Evolutionary conservation across 2,888 invertebrate genomes (phyloP), one percentile per base, ranked within the genome.

Genomic region (Hirtodrosophila cameraria): DNA sequence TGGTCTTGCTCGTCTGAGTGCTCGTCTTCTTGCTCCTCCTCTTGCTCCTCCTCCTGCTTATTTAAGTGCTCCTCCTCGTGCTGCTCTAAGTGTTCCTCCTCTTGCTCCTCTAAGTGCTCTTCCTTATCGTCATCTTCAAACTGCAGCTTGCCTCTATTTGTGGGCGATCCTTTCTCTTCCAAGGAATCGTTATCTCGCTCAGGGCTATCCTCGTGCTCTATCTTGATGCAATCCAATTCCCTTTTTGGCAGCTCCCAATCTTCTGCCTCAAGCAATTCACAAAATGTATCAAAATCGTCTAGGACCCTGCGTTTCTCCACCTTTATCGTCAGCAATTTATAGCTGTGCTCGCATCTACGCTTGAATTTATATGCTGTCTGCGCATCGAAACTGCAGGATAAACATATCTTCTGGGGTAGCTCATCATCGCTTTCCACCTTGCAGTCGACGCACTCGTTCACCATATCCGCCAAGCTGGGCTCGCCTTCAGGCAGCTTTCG

Each of bases 311-410:
- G 2, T 0, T 38, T 11, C 13, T 65, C 50, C 12, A 46, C 2
- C 23, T 58, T 52, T 1, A 52, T 12, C 3, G 43, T 41, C 1
- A 66, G 39, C 20, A 59, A 1, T 5, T 39, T 62, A 16, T 41
- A 41, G 49, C 62, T 64, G 13, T 41, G 49, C 18, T 64, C 62
- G 25, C 35, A 64, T 13, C 28, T 49, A 7, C 55, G 43, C 15
- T 62, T 64, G 5, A 49, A 64, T 16, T 15, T 43, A 9, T 20
- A 59, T 1, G 46, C 52, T 6, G 16, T 25, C 2, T 25, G 35
- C 1, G 46, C 59, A 5, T 64, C 65, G 18, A 23, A 9, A 2
- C 16, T 33, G 13, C 64, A 64, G 1, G 8, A 9, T 11, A 13
- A 2, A 13, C 64, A 64, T 11, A 59, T 53, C 13, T 12, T 48